These are phyloP conservation scores for Solen grandis DNA, from an alignment of 1,140 invertebrate genomes.

Conservation along the genomic window DNA sequence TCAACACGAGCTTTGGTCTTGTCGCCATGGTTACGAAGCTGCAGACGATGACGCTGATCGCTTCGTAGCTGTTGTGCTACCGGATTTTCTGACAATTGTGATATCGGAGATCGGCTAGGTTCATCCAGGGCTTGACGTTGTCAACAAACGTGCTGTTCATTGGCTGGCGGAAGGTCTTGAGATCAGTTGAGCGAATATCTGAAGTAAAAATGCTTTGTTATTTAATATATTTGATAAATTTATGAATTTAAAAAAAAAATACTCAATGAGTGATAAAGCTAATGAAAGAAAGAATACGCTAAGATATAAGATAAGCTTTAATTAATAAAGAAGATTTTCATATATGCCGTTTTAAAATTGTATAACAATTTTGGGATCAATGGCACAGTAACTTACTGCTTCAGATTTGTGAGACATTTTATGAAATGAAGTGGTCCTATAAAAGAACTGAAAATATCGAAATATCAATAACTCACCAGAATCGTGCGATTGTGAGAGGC, in stretches of 20 bases:
- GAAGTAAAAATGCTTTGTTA: background rate
- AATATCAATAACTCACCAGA: slow-evolving; percentile 37
- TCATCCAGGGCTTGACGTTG: slow-evolving; percentile 31
- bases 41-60: slow-evolving; percentile 37
- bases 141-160: slow-evolving; percentile 41
- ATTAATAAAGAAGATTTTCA: too few relatives aligned
- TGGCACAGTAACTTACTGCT: too few relatives aligned
- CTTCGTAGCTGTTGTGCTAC: slow-evolving; percentile 45
- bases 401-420: too few relatives aligned
- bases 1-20: background rate
- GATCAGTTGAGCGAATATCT: background rate
- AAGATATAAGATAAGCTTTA: too few relatives aligned
- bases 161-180: background rate
- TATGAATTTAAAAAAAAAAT: too few relatives aligned
- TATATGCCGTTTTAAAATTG: too few relatives aligned
- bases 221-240: too few relatives aligned
- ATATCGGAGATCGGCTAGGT: slow-evolving; percentile 45
- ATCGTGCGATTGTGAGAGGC: slow-evolving; percentile 39
- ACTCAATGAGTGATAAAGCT: too few relatives aligned
- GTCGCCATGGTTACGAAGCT: slow-evolving; percentile 23
- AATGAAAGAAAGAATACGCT: too few relatives aligned
- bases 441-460: too few relatives aligned
- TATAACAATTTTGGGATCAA: too few relatives aligned
- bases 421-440: too few relatives aligned
- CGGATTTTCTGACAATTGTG: slow-evolving; percentile 40